Evolutionary conservation across 2,113 vertebrate genomes (phyloP).

Genomic region (Seriola aureovittata): DNA sequence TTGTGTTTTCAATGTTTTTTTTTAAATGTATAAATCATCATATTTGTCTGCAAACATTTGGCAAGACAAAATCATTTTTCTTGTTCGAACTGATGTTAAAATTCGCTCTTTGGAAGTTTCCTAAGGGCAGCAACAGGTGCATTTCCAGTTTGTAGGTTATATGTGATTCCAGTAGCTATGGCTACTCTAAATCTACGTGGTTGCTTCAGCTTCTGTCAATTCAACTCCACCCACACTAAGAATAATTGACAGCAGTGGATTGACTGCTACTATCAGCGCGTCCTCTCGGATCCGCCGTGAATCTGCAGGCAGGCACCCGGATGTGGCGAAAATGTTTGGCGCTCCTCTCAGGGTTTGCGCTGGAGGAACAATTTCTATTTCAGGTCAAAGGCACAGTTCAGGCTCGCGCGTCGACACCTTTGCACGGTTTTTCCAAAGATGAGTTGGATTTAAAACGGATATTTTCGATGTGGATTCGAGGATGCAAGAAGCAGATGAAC

Average conservation of each 20-base stretch:
- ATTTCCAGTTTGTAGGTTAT: background rate
- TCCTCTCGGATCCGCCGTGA: constrained; percentile 62
- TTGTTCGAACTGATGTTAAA: background rate
- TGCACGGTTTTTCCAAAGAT: constrained; percentile 59
- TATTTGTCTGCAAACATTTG: background rate
- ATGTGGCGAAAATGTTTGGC: constrained; percentile 81
- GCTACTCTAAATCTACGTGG: background rate
- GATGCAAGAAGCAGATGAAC: constrained; percentile 85
- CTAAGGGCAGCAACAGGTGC: constrained; percentile 52
- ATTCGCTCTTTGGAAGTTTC: background rate
- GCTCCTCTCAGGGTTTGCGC: constrained; percentile 73
- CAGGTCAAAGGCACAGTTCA: constrained; percentile 43
- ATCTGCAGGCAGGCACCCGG: constrained; percentile 80
- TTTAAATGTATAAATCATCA: background rate
- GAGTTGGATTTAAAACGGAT: constrained; percentile 74
- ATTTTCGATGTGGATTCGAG: constrained; percentile 84
- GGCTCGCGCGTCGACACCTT: constrained; percentile 40
- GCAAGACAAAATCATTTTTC: background rate
- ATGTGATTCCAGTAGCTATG: background rate
- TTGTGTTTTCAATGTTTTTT: background rate
- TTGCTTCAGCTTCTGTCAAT: constrained; percentile 18
- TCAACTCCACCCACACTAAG: constrained; percentile 5
- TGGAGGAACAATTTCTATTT: constrained; percentile 67
- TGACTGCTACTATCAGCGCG: constrained; percentile 59
- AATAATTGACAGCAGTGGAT: constrained; percentile 48